Evolutionary conservation across 2,888 invertebrate species (phyloP), one percentile per base, ranked within the genome.

Genomic region (Thecocarcelia acutangulata): DNA sequence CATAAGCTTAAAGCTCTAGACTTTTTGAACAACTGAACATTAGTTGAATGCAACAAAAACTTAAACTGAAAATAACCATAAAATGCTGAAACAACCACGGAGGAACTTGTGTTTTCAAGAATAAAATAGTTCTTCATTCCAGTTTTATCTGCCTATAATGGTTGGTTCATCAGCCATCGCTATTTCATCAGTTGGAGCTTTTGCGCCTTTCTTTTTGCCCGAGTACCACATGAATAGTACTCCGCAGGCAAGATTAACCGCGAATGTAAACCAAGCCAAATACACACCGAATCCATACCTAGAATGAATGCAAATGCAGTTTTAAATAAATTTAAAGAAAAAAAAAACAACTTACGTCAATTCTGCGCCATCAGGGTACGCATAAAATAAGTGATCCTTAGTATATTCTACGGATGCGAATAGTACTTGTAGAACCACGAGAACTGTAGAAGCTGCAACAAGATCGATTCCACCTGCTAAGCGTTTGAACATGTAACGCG

Each of bases 401-500:
- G 95, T 94, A 87, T 95, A 94, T 66, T 94, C 94, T 59, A 95
- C 93, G 0, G 95, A 93, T 3, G 95, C 94, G 85, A 94, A 93
- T 82, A 95, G 92, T 0, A 97, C 96, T 91, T 97, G 96, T 54
- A 96, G 93, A 42, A 96, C 96, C 0, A 96, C 96, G 85, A 97
- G 92, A 13, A 94, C 93, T 82, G 96, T 95, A 3, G 95, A 94
- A 70, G 95, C 97, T 93, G 96, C 94, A 77, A 97, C 95, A 86
- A 97, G 94, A 88, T 96, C 95, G 80, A 97, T 94, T 19, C 96
- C 95, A 0, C 95, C 96, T 3, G 97, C 96, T 24, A 97, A 92
- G 44, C 97, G 92, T 89, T 97, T 97, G 91, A 96, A 96, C 94
- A 96, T 97, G 89, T 97, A 97, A 4, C 97, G 93, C 3, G 96